phyloP scores from a whole-genome alignment of 37 sponge, comb jelly and placozoan genomes.

The Chondrosia reniformis region DNA sequence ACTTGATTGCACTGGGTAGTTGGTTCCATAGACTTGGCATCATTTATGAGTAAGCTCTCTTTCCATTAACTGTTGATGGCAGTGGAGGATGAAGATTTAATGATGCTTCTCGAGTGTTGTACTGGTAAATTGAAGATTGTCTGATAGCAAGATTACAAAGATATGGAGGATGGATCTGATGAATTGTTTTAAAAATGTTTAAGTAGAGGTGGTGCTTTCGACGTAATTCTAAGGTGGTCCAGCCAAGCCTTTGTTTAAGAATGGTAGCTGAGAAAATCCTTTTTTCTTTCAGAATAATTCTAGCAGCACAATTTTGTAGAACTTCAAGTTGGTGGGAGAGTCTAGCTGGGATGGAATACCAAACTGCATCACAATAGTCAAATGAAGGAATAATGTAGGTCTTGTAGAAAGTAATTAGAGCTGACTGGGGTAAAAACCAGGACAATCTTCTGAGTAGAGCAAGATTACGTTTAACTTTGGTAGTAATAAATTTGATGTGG shows the following conservation, averaged over 20 bases:
- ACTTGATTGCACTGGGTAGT: too few relatives aligned
- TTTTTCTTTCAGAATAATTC: not conserved
- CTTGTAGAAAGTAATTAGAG: not conserved
- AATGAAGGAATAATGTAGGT: not conserved
- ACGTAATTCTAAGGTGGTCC: not conserved
- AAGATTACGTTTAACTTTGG: not conserved
- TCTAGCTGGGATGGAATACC: not conserved
- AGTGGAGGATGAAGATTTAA: too few relatives aligned
- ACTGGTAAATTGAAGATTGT: too few relatives aligned
- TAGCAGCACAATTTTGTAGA: not conserved
- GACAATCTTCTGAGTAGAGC: not conserved
- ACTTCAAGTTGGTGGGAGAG: not conserved
- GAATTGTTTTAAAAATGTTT: not conserved
- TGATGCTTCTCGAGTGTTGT: too few relatives aligned
- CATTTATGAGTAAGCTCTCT: too few relatives aligned
- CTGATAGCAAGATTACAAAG: too few relatives aligned
- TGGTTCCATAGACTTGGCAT: too few relatives aligned
- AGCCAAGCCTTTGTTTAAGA: not conserved
- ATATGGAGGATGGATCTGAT: not conserved
- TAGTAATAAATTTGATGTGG: not conserved
- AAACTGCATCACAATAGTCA: not conserved
- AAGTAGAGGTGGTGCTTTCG: not conserved
- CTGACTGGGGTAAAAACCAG: not conserved
- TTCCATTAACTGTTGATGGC: too few relatives aligned
- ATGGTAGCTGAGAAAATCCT: not conserved